Evolutionary conservation across 92 coral and sea anemone species (phyloP), one percentile per base, ranked within the genome.

Genomic region (Scolanthus callimorphus): DNA sequence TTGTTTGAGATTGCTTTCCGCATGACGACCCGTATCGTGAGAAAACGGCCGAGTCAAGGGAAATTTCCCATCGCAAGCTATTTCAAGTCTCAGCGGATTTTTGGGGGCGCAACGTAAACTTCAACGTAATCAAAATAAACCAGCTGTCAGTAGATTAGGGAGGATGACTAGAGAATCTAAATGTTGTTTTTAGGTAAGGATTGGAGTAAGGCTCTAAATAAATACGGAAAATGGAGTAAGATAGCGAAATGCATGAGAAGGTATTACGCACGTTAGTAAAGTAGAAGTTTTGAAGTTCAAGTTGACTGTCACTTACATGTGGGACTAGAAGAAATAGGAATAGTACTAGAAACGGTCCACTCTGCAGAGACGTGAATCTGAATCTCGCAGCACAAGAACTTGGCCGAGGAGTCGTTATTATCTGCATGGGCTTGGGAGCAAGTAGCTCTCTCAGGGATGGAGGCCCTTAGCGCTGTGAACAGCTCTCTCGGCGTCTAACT

Each of bases 341-440:
- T 6, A 34, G 43, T 34, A 34, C 9, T 15, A 66, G 25, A 34
- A 51, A 6, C 17, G 25, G 65, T 46, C 48, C 39, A 54, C 54
- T 29, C 31, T n/a, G 62, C 21, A 66, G 62, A 56, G 31, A 27
- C 39, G 59, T 51, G 12, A 53, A 41, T 39, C 23, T 65, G 24
- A 29, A 20, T 29, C 37, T 29, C 65, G 49, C 69, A 55, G 69
- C 48, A 28, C 38, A 26, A 48, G 53, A 62, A 13, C n/a, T n/a
- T n/a, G 31, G 25, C 44, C 62, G 62, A 27, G 29, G 20, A 26
- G 61, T 44, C 38, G 29, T 43, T 66, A 24, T 34, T 29, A 52
- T 53, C 73, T 22, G 62, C 73, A 66, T 66, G 73, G 61, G 69
- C 69, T 53, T 62, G 21, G 51, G 73, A 51, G 48, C 20, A 41